These are phyloP conservation scores for Athalia rosae DNA, from an alignment of 2,888 invertebrate species.

Conservation along the genomic window DNA sequence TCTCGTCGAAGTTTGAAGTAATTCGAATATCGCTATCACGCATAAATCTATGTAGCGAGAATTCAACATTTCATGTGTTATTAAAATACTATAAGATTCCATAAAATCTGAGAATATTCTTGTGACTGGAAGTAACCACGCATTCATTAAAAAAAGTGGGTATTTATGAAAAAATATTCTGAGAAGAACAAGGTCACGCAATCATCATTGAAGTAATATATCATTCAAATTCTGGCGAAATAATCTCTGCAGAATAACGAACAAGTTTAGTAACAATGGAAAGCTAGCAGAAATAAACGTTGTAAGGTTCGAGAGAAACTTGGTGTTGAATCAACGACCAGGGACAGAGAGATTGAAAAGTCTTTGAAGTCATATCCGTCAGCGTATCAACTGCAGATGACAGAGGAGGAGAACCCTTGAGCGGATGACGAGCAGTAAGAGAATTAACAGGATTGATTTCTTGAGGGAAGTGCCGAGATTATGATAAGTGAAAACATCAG, in stretches of 20 bases:
- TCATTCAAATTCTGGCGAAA: neutral
- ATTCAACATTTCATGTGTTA: no score
- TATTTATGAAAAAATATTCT: neutral
- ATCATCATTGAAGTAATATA: constrained; percentile 1
- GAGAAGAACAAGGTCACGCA: constrained; percentile 2
- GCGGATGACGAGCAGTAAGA: neutral
- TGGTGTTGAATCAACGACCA: constrained; percentile 12
- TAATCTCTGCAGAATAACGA: constrained; percentile 28
- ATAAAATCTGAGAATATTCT: neutral
- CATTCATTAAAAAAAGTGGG: neutral
- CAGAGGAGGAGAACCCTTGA: neutral
- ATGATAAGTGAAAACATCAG: neutral
- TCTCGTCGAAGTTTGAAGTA: no score
- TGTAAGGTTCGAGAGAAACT: constrained; percentile 22
- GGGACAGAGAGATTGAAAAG: constrained; percentile 16
- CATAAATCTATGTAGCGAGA: no score
- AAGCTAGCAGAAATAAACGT: constrained; percentile 38
- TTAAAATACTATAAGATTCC: no score
- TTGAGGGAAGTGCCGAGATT: neutral
- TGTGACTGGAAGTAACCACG: neutral
- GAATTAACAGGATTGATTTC: neutral
- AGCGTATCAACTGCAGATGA: neutral
- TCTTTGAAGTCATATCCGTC: constrained; percentile 3
- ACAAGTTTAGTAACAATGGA: constrained; percentile 32
- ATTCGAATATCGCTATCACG: no score